phyloP scores from a whole-genome alignment of 2,797 vertebrate genomes.

The Tinamus major region DNA sequence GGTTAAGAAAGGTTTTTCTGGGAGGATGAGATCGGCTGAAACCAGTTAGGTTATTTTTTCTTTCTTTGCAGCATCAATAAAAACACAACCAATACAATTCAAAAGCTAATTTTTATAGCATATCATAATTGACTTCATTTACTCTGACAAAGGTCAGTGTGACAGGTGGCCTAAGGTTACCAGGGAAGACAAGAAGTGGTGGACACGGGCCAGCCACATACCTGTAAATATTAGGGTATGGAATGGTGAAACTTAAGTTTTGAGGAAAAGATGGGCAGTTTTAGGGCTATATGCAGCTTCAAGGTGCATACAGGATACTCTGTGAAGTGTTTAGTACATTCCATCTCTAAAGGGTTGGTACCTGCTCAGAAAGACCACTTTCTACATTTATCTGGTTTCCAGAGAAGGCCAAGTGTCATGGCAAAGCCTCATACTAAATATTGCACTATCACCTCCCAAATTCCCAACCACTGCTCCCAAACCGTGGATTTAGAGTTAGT shows the following conservation, averaged over 20 bases:
- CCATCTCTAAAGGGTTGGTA: background rate
- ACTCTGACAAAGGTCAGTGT: background rate
- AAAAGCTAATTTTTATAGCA: background rate
- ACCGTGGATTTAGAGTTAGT: conserved; percentile 15
- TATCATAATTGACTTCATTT: background rate
- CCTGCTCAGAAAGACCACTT: background rate
- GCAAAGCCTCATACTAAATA: background rate
- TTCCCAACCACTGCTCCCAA: background rate
- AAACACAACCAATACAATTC: background rate
- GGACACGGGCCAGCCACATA: background rate
- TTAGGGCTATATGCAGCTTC: background rate
- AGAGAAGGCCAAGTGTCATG: background rate
- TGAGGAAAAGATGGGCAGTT: background rate
- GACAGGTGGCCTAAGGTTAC: background rate
- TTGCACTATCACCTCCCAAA: background rate
- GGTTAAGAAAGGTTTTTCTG: background rate
- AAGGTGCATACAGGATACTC: background rate
- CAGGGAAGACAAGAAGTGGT: background rate
- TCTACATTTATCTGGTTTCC: background rate
- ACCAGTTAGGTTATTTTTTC: background rate
- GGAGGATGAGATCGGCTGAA: conserved; percentile 9
- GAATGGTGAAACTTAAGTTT: background rate
- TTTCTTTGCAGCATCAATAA: background rate
- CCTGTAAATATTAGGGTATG: background rate
- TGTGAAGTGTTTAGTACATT: background rate